These are phyloP conservation scores for Anarrhichthys ocellatus DNA, from an alignment of 2,113 vertebrate genomes.

Conservation along the genomic window DNA sequence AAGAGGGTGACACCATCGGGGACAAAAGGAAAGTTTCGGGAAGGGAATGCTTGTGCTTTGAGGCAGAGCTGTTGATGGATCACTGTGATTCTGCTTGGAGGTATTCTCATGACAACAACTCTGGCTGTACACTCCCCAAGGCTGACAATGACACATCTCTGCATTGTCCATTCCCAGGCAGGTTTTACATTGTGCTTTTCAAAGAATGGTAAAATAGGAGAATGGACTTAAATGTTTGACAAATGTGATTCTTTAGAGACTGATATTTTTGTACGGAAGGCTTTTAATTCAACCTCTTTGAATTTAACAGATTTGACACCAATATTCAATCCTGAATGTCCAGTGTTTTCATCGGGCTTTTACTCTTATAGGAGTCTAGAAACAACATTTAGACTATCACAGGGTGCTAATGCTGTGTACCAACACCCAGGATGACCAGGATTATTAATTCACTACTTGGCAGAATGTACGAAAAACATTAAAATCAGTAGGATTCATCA, in stretches of 20 bases:
- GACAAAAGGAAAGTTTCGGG: background rate
- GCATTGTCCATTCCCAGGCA: background rate
- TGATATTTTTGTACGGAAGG: background rate
- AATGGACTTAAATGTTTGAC: background rate
- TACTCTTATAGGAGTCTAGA: background rate
- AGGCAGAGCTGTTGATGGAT: constrained; percentile 28
- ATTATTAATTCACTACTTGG: no score
- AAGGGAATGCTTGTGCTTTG: constrained; percentile 19
- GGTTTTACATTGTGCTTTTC: constrained; percentile 11
- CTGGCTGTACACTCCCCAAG: constrained; percentile 5
- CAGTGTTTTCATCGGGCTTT: background rate
- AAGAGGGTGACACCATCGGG: background rate
- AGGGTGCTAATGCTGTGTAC: no score
- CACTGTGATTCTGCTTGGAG: background rate
- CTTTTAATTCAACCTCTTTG: background rate
- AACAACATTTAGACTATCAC: background rate
- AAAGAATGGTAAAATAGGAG: background rate
- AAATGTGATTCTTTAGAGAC: background rate
- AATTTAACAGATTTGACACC: background rate
- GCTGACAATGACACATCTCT: background rate
- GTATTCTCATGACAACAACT: constrained; percentile 17
- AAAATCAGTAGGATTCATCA: no score
- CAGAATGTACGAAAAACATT: no score
- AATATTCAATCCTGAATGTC: background rate
- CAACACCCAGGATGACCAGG: no score